A percentile compares a stretch with the other conserved stretches of the same genome.
phyloP scores from a whole-genome alignment of 2,888 invertebrate genomes.

The Cantharis lateralis region DNA sequence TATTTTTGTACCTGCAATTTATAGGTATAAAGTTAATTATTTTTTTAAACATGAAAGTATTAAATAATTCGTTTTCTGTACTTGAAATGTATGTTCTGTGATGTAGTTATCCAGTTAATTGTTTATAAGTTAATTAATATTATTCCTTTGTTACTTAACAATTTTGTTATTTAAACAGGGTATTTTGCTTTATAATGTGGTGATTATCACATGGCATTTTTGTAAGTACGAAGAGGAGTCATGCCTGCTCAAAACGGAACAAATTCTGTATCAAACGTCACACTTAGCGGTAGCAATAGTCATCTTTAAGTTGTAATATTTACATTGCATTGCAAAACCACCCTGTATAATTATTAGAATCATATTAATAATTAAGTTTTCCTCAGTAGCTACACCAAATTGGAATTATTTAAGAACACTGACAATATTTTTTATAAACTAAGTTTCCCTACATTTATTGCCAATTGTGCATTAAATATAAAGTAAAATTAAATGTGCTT shows the following conservation, averaged over 20 bases:
- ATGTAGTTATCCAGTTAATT: slow-evolving; percentile 6
- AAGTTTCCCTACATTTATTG: background rate
- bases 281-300: background rate
- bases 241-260: background rate
- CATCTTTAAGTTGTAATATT: background rate
- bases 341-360: background rate
- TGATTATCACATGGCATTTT: background rate
- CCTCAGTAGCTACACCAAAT: background rate
- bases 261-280: background rate
- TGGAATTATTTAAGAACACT: background rate
- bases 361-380: background rate
- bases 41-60: slow-evolving; percentile 1
- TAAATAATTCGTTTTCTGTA: slow-evolving; percentile 3
- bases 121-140: background rate
- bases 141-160: background rate
- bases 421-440: background rate
- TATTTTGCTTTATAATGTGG: background rate
- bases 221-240: background rate
- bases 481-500: background rate
- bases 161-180: background rate
- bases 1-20: slow-evolving; percentile 5
- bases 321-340: background rate
- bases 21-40: background rate
- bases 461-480: slow-evolving; percentile 8
- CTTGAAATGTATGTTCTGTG: slow-evolving; percentile 15